Percentiles rank a stretch among this genome's conserved stretches.
These are phyloP conservation scores for Parazoanthus atlanticus DNA, from an alignment of 92 coral and sea anemone species.

Conservation along the genomic window DNA sequence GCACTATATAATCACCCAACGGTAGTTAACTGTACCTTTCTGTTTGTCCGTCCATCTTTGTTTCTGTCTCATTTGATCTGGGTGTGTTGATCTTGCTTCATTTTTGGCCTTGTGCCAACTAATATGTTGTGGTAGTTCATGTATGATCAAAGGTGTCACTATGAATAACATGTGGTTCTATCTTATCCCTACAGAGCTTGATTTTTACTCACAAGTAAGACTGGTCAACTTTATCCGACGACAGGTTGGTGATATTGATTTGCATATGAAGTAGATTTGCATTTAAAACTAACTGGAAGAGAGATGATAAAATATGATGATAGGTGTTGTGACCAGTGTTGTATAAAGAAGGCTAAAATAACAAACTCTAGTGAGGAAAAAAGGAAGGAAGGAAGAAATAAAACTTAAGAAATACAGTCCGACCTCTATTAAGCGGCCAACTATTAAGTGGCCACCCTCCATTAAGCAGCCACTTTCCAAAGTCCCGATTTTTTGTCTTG, in stretches of 20 bases:
- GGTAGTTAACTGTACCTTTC: not conserved
- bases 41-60: not conserved
- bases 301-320: too few relatives aligned
- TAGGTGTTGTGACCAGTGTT: too few relatives aligned
- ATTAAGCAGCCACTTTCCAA: too few relatives aligned
- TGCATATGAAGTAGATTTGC: not conserved
- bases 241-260: constrained; percentile 53
- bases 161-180: not conserved
- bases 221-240: constrained; percentile 88
- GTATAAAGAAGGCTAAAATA: too few relatives aligned
- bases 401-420: too few relatives aligned
- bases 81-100: too few relatives aligned
- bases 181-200: constrained; percentile 58
- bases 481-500: too few relatives aligned
- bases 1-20: too few relatives aligned
- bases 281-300: not conserved
- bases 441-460: too few relatives aligned
- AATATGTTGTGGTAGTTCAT: not conserved
- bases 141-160: not conserved
- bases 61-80: not conserved
- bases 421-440: too few relatives aligned
- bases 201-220: constrained; percentile 88
- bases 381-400: too few relatives aligned
- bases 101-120: not conserved
- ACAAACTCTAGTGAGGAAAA: too few relatives aligned